A percentile compares a stretch with the other conserved stretches of the same genome.
Conservation (phyloP, 2,888 invertebrate species). For the Brenthis daphne region DNA sequence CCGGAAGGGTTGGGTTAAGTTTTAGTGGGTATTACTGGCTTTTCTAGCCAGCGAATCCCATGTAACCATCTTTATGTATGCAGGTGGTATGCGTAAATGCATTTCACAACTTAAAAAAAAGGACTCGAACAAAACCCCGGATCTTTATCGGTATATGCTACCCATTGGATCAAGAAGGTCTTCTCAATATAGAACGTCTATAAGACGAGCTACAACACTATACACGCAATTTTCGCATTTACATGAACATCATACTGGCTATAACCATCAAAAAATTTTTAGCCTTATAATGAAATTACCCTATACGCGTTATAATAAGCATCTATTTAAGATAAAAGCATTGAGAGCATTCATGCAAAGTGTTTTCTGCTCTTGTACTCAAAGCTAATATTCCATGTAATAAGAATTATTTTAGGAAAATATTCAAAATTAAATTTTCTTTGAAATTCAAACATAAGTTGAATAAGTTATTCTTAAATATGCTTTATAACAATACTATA, state of each 20-base stretch:
- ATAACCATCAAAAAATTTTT: constrained; percentile 34
- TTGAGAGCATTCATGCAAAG: constrained; percentile 16
- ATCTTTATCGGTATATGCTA: no score
- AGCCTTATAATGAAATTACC: constrained; percentile 22
- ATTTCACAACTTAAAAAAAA: no score
- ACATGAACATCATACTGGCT: constrained; percentile 24
- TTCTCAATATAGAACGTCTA: constrained; percentile 5
- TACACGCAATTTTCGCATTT: constrained; percentile 37
- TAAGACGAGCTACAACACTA: constrained; percentile 3
- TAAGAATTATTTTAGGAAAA: constrained; percentile 1
- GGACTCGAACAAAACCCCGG: no score
- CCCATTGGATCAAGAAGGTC: no score
- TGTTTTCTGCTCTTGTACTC: constrained; percentile 11
- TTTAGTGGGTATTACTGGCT: no score
- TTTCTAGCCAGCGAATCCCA: no score
- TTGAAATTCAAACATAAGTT: no score
- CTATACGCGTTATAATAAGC: constrained; percentile 17
- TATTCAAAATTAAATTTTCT: constrained; percentile 3
- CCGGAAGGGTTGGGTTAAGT: no score
- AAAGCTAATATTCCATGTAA: constrained; percentile 13
- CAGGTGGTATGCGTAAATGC: no score
- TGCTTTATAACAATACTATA: no score
- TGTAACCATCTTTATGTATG: no score
- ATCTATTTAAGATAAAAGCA: constrained; percentile 19
- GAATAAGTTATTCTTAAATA: no score